These are phyloP conservation scores for Rhinoderma darwinii DNA, from an alignment of 2,113 vertebrate genomes.

Conservation along the genomic window DNA sequence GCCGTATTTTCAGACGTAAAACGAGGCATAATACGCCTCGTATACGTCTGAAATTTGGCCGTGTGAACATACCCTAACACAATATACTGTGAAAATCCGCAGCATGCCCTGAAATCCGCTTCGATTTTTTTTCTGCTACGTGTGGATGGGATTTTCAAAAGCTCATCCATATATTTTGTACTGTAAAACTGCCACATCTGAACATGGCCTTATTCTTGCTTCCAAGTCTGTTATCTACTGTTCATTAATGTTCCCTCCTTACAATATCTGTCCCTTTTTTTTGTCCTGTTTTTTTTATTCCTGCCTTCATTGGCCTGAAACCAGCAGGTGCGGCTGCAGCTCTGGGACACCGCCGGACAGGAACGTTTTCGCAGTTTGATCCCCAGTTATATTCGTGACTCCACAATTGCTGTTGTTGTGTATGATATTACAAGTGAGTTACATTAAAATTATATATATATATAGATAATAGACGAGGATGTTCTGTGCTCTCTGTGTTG, in stretches of 20 bases:
- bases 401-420: slow-evolving; percentile 91
- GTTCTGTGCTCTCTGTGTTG: too few relatives aligned
- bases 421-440: slow-evolving; percentile 92
- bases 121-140: too few relatives aligned
- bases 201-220: too few relatives aligned
- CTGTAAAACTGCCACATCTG: background rate
- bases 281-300: background rate
- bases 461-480: too few relatives aligned
- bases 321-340: slow-evolving; percentile 88
- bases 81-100: too few relatives aligned
- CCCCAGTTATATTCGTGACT: slow-evolving; percentile 93
- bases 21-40: too few relatives aligned
- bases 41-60: too few relatives aligned
- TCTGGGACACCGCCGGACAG: slow-evolving; percentile 94
- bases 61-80: too few relatives aligned
- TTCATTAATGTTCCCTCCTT: background rate
- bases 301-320: slow-evolving; percentile 37
- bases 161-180: background rate
- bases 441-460: too few relatives aligned
- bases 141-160: background rate
- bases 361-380: slow-evolving; percentile 94
- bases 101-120: too few relatives aligned
- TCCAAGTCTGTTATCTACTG: background rate
- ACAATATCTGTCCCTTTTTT: slow-evolving; percentile 15
- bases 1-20: too few relatives aligned